Conservation (phyloP, 1,140 invertebrate species). For the Drosophila miranda region DNA sequence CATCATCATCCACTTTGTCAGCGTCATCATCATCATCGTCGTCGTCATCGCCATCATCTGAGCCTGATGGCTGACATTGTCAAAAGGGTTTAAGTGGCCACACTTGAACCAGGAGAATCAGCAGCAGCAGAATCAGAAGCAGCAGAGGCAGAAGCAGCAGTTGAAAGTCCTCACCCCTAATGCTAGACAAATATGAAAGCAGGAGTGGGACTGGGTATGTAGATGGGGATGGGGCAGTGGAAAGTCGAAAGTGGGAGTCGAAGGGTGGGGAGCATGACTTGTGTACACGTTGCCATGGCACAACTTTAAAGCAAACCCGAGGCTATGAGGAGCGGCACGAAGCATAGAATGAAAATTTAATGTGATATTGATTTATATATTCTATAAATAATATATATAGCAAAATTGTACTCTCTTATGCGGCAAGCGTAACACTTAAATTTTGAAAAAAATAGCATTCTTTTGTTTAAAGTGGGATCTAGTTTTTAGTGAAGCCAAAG, state of each 20-base stretch:
- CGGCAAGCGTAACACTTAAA: not conserved
- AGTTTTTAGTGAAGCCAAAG: no score
- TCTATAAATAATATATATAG: conserved; percentile 27
- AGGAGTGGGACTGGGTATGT: not conserved
- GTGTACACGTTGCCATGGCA: conserved; percentile 38
- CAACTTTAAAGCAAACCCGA: conserved; percentile 55
- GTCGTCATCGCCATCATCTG: conserved; percentile 51
- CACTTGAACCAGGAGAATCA: conserved; percentile 60
- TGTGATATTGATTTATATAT: conserved; percentile 44
- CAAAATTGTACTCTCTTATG: conserved; percentile 9
- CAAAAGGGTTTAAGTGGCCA: conserved; percentile 78
- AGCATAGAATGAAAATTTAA: conserved; percentile 35
- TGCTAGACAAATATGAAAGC: conserved; percentile 64
- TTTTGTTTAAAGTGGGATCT: not conserved
- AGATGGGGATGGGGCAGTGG: not conserved
- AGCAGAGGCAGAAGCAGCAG: conserved; percentile 31
- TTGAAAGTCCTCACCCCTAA: conserved; percentile 21
- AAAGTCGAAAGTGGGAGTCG: conserved; percentile 1
- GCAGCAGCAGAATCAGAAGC: conserved; percentile 30
- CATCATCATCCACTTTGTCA: conserved; percentile 64
- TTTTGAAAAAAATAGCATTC: not conserved
- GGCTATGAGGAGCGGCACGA: conserved; percentile 42
- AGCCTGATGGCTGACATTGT: conserved; percentile 75
- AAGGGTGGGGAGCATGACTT: conserved; percentile 43
- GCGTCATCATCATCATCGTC: conserved; percentile 45